These are phyloP conservation scores for Nomada flava DNA, from an alignment of 2,888 invertebrate species.

Conservation along the genomic window DNA sequence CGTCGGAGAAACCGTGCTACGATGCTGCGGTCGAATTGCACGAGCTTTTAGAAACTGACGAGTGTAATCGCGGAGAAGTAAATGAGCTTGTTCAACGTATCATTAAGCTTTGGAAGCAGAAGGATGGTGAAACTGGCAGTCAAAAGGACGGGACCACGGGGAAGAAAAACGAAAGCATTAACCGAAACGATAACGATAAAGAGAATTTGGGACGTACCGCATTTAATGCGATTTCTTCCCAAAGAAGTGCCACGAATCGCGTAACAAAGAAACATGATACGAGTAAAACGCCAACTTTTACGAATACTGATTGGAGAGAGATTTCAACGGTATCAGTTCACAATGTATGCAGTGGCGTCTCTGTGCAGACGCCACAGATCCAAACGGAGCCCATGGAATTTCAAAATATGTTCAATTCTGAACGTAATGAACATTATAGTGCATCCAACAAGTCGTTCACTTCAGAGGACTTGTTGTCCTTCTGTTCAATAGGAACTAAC, in stretches of 20 bases:
- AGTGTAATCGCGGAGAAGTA: not conserved
- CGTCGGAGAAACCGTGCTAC: constrained; percentile 59
- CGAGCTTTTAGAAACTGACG: constrained; percentile 52
- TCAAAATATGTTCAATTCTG: not conserved
- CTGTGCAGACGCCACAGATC: not conserved
- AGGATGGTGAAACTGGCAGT: too few species aligned
- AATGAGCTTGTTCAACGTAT: not conserved
- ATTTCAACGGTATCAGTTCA: not conserved
- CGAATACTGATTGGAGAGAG: not conserved
- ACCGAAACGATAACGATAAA: not conserved
- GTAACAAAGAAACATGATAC: not conserved
- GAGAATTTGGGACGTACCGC: too few species aligned
- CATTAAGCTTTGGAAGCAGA: not conserved
- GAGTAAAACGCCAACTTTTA: not conserved
- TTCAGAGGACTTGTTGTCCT: not conserved
- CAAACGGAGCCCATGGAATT: not conserved
- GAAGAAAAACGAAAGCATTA: too few species aligned
- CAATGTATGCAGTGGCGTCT: too few species aligned
- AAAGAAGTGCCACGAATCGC: not conserved
- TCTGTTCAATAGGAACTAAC: not conserved
- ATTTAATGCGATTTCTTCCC: not conserved
- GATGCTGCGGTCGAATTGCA: constrained; percentile 54
- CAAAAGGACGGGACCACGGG: not conserved
- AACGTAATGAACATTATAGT: not conserved
- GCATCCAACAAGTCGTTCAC: not conserved